Base-by-base conservation (phyloP, 2,797 vertebrate species). In the Triplophysa yarkandensis region DNA sequence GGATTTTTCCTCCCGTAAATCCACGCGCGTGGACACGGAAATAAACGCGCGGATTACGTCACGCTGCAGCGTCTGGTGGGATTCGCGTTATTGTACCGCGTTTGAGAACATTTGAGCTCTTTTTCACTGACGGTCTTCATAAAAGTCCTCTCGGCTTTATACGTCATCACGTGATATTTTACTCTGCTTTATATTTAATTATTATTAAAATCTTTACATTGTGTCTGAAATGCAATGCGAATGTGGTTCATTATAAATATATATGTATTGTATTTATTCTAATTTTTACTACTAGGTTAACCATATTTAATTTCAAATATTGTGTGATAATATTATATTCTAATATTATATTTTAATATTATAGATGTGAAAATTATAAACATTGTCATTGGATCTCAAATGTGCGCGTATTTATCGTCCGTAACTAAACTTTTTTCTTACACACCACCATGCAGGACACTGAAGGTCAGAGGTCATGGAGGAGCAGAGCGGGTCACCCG, bases 401-500 rank as follows among this genome's bases (percentile, higher is more conserved):
- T n/a, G n/a, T n/a, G n/a, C n/a, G n/a, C n/a, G n/a, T n/a, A n/a
- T n/a, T n/a, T n/a, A n/a, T n/a, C n/a, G n/a, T n/a, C n/a, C n/a
- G n/a, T n/a, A n/a, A n/a, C n/a, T n/a, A n/a, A n/a, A 39, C 13
- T 39, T 13, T 39, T 39, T 19, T 41, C 16, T 36, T 50, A n/a
- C 32, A 9, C 27, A 70, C 32, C 21, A 14, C 43, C 17, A 2
- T 23, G 21, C 65, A 19, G 48, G 54, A 52, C 28, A n/a, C 27
- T 27, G 4, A 55, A 48, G 32, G 50, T 76, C 50, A 13, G 64
- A 73, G 65, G 81, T 84, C 66, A 93, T 93, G 92, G 92, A 93
- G n/a, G 92, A 93, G 85, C 91, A 91, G 86, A 88, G 90, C 0
- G 86, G 79, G 68, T 92, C 91, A 76, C 92, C 92, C 11, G 89